phyloP scores from a whole-genome alignment of 2,113 vertebrate genomes.

The Orcinus orca region DNA sequence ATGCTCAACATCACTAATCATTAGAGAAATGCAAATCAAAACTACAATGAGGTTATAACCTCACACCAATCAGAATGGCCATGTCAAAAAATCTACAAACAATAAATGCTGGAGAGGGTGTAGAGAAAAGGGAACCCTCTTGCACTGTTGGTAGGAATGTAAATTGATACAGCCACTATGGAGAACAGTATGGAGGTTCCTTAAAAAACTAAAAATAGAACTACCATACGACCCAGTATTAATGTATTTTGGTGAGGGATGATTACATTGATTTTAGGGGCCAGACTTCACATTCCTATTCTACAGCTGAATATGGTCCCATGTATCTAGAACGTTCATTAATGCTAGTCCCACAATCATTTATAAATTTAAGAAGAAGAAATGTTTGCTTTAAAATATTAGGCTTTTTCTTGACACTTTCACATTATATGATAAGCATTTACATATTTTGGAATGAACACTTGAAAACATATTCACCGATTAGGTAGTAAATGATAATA shows the following conservation, averaged over 20 bases:
- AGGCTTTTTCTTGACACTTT: constrained; percentile 17
- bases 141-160: no score
- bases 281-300: background rate
- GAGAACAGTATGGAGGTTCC: no score
- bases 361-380: constrained; percentile 33
- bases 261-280: background rate
- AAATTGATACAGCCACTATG: no score
- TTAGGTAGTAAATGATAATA: constrained; percentile 21
- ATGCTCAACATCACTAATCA: no score
- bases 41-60: no score
- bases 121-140: no score
- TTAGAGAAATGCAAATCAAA: no score
- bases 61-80: no score
- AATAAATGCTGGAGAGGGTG: no score
- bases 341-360: background rate
- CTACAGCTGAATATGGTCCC: background rate
- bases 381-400: background rate
- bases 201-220: no score
- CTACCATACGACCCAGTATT: background rate
- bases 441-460: constrained; percentile 40
- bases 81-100: no score
- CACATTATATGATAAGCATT: constrained; percentile 26
- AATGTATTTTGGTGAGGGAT: background rate
- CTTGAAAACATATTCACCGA: constrained; percentile 42
- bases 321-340: background rate